Evolutionary conservation across 2,113 vertebrate genomes (phyloP).

Genomic region (Orthonyx spaldingii): DNA sequence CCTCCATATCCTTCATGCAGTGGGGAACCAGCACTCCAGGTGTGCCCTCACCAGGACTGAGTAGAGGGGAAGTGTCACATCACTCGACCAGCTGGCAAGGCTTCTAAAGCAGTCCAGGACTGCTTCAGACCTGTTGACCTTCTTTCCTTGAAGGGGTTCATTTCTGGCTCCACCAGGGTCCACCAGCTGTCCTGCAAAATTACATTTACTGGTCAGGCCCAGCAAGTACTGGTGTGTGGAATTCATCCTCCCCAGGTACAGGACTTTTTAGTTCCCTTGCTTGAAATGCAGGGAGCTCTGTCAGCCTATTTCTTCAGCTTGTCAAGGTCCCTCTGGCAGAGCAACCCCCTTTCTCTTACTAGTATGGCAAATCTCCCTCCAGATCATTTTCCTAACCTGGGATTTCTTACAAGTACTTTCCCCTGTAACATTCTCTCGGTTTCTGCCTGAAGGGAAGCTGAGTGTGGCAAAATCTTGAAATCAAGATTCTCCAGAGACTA

Average conservation of each 20-base stretch:
- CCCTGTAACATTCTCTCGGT: background rate
- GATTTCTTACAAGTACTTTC: background rate
- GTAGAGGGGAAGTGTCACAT: background rate
- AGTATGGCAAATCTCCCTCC: background rate
- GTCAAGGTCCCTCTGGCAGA: background rate
- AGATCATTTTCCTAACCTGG: background rate
- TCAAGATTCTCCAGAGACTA: background rate
- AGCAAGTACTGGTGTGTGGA: background rate
- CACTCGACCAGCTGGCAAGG: fast-evolving
- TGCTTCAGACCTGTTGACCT: fast-evolving
- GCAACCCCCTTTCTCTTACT: background rate
- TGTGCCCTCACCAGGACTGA: background rate
- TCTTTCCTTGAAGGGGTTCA: background rate
- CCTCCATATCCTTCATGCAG: background rate
- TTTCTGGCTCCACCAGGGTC: background rate
- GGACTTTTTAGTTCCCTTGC: background rate
- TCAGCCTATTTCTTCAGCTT: background rate
- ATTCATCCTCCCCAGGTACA: background rate
- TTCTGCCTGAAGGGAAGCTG: background rate
- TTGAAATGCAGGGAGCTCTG: background rate
- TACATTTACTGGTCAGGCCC: background rate
- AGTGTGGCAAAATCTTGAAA: background rate
- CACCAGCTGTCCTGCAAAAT: background rate
- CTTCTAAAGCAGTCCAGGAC: background rate
- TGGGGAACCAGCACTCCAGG: background rate